Evolutionary conservation across 2,797 vertebrate genomes (phyloP), one percentile per base, ranked within the genome.

Genomic region (Atherinosoma microstoma): DNA sequence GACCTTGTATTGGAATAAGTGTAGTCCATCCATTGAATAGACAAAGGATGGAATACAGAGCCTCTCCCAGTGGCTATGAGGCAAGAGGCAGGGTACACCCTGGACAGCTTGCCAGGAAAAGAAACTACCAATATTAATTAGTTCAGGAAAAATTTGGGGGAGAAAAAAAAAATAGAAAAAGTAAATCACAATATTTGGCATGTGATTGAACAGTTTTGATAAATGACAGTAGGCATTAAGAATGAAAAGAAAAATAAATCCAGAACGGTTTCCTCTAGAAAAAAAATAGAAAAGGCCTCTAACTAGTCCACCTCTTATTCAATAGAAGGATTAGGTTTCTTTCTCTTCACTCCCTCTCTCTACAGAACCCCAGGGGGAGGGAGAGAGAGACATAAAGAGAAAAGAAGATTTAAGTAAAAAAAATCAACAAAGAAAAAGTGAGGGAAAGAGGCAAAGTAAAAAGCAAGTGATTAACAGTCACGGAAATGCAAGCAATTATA

Each of bases 321-420:
- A 92, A 93, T 92, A 67, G 87, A 87, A 34, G 88, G 91, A 92
- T 92, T 91, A 92, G 83, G 89, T 92, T 92, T 89, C 88, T 86
- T 84, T 88, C 80, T 85, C 75, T 91, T 81, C 75, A 78, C 80
- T 83, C 71, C 68, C 24, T 78, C 74, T 82, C 56, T 63, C 75
- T 69, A 83, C 70, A 87, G 79, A 84, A 83, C 79, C 75, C 60
- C 60, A 65, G 69, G 59, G 79, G 70, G 65, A 78, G 76, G 58
- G 40, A 77, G 67, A 73, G 65, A 61, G 32, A 82, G 73, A 73
- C 11, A 56, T 16, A 49, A 66, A 35, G 22, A 51, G 10, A 47
- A 16, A 82, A 75, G 80, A 66, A 70, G 56, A 30, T 27, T 38
- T 15, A 58, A 65, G 60, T 29, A 27, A 64, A 78, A 71, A 80